Base-by-base conservation (phyloP, 1,140 invertebrate species). In the Solenopsis invicta region DNA sequence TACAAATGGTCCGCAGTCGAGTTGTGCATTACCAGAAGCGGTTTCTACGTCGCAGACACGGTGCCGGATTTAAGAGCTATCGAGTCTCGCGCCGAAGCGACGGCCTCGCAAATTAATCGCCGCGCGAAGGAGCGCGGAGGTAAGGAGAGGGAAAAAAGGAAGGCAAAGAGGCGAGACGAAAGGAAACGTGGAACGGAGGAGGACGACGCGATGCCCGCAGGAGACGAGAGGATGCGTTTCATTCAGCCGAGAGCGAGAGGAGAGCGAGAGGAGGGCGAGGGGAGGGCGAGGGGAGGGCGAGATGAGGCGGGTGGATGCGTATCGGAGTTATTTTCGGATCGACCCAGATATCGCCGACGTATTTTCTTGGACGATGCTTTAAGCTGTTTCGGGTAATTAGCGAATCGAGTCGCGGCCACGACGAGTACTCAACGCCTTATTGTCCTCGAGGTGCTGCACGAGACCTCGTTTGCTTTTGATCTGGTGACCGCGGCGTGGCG, bases 371-470 rank as follows among this genome's bases (percentile, higher is more conserved):
- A 92, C 87, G 86, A 87, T 86, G 89, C 90, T 93, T 94, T 93
- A 92, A 92, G 92, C 93, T 93, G 93, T 94, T 94, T 94, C 94
- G 92, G 93, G 92, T 94, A 94, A 94, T 94, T 94, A 94, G 92
- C 94, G 89, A 88, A 93, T 91, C 90, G 67, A 92, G 91, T 89
- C 92, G 87, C 69, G 90, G 88, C 89, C 89, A 91, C 92, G 90
- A 91, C 92, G 90, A 89, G 90, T 87, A 78, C 71, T 90, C 85
- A 89, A 86, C 87, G 86, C 59, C 88, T 75, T 80, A 88, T 91
- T 91, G 87, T 88, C 89, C 88, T 90, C 88, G 91, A 92, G 88
- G 87, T 69, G 37, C 72, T 84, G 69, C 88, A 80, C 87, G 87
- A 89, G 88, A 87, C 89, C 91, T 92, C 92, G 92, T 92, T 92